A percentile compares a stretch with the other conserved stretches of the same genome.
Conservation (phyloP, 2,888 invertebrate species). For the Lepidocyrtoides sp. region DNA sequence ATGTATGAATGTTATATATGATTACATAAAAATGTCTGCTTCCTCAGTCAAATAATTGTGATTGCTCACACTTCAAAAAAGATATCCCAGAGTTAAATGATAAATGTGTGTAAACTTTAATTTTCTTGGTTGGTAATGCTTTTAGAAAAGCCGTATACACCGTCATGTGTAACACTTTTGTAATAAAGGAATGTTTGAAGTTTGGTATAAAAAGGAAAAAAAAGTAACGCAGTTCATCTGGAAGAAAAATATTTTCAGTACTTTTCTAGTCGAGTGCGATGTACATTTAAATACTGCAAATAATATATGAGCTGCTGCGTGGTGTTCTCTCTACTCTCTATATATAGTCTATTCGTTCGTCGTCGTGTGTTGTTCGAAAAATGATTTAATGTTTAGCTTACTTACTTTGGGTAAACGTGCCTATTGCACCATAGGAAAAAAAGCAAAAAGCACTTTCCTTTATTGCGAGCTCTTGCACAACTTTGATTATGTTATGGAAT, state of each 20-base stretch:
- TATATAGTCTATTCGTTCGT: neutral
- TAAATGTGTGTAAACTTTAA: neutral
- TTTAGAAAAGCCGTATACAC: too few species aligned
- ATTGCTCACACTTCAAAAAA: slow-evolving; percentile 3
- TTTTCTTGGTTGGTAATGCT: neutral
- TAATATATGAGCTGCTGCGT: neutral
- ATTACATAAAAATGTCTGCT: slow-evolving; percentile 2
- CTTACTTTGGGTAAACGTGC: neutral
- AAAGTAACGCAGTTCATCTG: slow-evolving; percentile 24
- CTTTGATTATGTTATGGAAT: slow-evolving; percentile 71
- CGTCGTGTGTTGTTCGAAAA: slow-evolving; percentile 30
- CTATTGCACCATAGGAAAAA: slow-evolving; percentile 68
- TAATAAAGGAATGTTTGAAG: too few species aligned
- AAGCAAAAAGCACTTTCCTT: slow-evolving; percentile 75
- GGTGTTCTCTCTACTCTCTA: neutral
- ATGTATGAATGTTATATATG: neutral
- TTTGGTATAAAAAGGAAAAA: neutral
- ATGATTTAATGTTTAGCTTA: slow-evolving; percentile 37
- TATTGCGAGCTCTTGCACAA: slow-evolving; percentile 76
- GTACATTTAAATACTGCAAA: neutral
- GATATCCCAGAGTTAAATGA: slow-evolving; percentile 2
- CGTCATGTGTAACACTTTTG: neutral
- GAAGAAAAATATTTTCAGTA: slow-evolving; percentile 17
- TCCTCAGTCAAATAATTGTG: neutral
- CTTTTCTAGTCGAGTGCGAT: neutral